These are phyloP conservation scores for Toxotes lorentzi DNA, from an alignment of 2,797 vertebrate genomes.

Conservation along the genomic window DNA sequence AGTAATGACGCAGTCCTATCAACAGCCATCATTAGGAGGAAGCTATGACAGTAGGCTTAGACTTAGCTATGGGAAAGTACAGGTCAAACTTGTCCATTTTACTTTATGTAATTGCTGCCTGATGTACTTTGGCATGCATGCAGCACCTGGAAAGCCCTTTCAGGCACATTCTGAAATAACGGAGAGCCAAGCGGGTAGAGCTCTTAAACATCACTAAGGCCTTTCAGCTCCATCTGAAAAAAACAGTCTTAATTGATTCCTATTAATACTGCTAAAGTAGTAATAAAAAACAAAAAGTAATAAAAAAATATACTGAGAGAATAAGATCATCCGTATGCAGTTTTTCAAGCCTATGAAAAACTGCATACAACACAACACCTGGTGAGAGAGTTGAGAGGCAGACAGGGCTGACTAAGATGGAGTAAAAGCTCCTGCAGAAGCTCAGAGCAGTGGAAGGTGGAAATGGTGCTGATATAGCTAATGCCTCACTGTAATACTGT, in stretches of 20 bases:
- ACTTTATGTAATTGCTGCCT: not conserved
- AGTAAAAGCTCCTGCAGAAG: not conserved
- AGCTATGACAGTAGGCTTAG: not conserved
- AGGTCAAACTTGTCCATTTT: not conserved
- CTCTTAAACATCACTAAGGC: not conserved
- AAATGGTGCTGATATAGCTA: not conserved
- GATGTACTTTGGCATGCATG: not conserved
- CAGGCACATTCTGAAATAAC: slow-evolving; percentile 1
- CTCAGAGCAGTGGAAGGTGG: not conserved
- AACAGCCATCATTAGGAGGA: not conserved
- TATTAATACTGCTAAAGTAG: not conserved
- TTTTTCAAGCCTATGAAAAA: slow-evolving; percentile 7
- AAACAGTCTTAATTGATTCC: not conserved
- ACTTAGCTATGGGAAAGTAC: not conserved
- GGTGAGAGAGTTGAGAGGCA: slow-evolving; percentile 3
- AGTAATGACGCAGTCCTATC: not conserved
- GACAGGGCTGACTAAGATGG: not conserved
- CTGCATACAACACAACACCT: not conserved
- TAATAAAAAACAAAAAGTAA: not conserved
- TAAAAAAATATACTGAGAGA: not conserved
- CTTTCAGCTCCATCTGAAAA: slow-evolving; percentile 12
- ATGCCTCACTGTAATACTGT: not conserved
- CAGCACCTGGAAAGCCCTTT: not conserved
- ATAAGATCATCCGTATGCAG: too few relatives aligned
- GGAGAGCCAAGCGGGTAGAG: not conserved